These are phyloP conservation scores for Enteromius unitaeniatus DNA, from an alignment of 2,797 vertebrate species.

Conservation along the genomic window DNA sequence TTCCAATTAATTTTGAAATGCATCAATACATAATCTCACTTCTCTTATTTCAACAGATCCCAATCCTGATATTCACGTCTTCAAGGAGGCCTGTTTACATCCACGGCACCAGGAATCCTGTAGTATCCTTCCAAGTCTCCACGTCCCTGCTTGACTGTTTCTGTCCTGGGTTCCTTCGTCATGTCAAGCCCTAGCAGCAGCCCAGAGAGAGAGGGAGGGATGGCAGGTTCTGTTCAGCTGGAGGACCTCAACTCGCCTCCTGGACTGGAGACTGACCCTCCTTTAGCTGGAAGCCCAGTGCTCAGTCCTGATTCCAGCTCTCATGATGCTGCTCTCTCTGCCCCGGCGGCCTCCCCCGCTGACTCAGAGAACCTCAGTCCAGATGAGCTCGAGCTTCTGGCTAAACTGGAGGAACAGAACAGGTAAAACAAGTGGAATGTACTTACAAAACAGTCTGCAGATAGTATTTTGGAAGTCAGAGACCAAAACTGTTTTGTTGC, in stretches of 20 bases:
- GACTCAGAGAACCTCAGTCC: constrained; percentile 95
- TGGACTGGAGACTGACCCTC: constrained; percentile 74
- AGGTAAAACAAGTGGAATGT: constrained; percentile 72
- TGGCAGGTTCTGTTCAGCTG: constrained; percentile 67
- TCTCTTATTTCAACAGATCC: constrained; percentile 38
- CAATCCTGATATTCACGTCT: constrained; percentile 17
- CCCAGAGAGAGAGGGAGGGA: constrained; percentile 76
- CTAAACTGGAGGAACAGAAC: constrained; percentile 96
- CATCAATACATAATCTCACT: background rate
- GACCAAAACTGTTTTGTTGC: background rate
- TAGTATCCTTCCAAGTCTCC: constrained; percentile 22
- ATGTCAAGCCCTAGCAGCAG: constrained; percentile 80
- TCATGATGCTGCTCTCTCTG: constrained; percentile 85
- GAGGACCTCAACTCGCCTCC: constrained; percentile 73
- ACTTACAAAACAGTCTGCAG: background rate
- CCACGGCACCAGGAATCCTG: constrained; percentile 51
- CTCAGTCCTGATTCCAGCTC: constrained; percentile 92
- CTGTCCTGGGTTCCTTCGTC: constrained; percentile 46
- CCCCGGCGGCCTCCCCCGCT: constrained; percentile 85
- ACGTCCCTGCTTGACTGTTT: constrained; percentile 28
- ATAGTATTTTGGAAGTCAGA: background rate
- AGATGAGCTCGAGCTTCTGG: constrained; percentile 92
- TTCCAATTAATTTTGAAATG: background rate
- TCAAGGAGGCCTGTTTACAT: constrained; percentile 26
- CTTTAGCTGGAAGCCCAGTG: constrained; percentile 86